Evolutionary conservation across 2,888 invertebrate species (phyloP), one percentile per base, ranked within the genome.

Genomic region (Drosophila emarginata): DNA sequence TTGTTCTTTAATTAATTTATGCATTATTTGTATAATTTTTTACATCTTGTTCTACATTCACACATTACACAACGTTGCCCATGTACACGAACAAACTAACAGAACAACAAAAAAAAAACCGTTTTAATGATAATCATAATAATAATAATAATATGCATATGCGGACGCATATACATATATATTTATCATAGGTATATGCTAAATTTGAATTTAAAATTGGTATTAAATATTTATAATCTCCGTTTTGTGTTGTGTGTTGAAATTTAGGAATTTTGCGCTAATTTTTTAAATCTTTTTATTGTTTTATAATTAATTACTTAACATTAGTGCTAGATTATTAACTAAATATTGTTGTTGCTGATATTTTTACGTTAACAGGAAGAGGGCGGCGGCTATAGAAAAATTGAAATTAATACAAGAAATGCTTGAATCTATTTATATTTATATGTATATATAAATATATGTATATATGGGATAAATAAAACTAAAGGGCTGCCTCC

Each of bases 261-360:
- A 76, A 75, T 78, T 88, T 88, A 76, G 78, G 83, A 67, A 79
- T 74, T 88, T 78, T 87, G 82, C 82, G 81, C 85, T 87, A 86
- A 80, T 63, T 84, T 74, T 37, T 59, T 64, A 51, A 5, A 18
- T 45, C 14, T 18, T 39, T 65, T 75, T 57, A 58, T 53, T 26
- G 37, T 76, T 70, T 60, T 63, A 74, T 56, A 64, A 67, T 71
- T 87, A 65, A 72, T 75, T 87, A 81, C 80, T 85, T 81, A 85
- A 78, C 73, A 82, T 73, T 87, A 88, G 74, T 79, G 85, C 87
- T 88, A 85, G 78, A 75, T 87, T 85, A 88, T 79, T 67, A 82
- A 67, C 87, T 88, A 76, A 80, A 84, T 84, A 76, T 81, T 76
- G 74, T 77, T 67, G 72, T 61, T 77, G 64, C 60, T 68, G 72